Base-by-base conservation (phyloP, 1,140 invertebrate genomes). In the Branchinecta lynchi region DNA sequence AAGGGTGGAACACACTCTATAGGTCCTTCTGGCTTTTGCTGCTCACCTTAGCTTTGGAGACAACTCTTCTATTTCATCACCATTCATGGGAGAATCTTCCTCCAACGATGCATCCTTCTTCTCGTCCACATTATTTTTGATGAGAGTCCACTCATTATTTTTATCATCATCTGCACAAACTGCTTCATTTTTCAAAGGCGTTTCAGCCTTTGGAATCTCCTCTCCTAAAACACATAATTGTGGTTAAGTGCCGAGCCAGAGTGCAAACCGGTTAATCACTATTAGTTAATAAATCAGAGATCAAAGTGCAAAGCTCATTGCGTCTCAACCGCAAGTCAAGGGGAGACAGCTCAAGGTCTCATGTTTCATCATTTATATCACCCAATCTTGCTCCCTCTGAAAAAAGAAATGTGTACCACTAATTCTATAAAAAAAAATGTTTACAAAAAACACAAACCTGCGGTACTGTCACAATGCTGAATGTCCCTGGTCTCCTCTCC, bases 291-390 rank as follows among this genome's bases (percentile, higher is more conserved):
- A 12, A 15, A 60, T 60, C 51, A 60, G 51, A 60, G 51, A 60
- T 60, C 51, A 60, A 60, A 60, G 51, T 60, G 51, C 17, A 60
- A 60, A 60, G 12, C 6, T 60, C 51, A 60, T 60, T 15, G 51
- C 51, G 17, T 60, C 51, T 60, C 51, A 60, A 60, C 51, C 51
- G 17, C 12, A 60, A 32, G 32, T 32, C 32, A 32, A 60, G 17
- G 51, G 51, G 51, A 60, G 51, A 60, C 51, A 60, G 51, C 51
- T 60, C 51, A 60, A 60, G 12, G 12, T 60, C 51, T 60, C 51
- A 20, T 15, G 12, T 60, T 60, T 60, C 51, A 60, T 60, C 51
- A 60, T 60, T 60, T 5, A 32, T 1, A 32, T 32, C 32, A 1
- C 32, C 32, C 32, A 32, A 32, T 32, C 32, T 32, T 32, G 32